Conservation (phyloP, 2,888 invertebrate genomes). For the Nebria salina region DNA sequence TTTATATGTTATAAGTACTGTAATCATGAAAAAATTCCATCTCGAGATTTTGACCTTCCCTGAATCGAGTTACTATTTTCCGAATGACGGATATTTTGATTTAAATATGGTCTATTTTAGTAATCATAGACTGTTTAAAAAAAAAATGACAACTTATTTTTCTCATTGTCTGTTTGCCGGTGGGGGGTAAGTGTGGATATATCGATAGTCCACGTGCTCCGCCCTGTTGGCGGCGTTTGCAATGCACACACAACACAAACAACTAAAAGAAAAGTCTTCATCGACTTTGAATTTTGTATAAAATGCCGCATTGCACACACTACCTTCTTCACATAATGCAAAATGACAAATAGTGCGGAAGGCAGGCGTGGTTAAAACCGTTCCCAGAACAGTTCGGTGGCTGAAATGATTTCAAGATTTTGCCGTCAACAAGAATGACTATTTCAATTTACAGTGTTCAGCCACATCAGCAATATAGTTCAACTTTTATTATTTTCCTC, state of each 20-base stretch:
- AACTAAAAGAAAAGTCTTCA: constrained; percentile 1
- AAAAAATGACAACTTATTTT: neutral
- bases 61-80: no score
- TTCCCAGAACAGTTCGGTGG: neutral
- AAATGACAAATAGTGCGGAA: neutral
- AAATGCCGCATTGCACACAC: neutral
- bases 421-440: neutral
- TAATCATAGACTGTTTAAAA: neutral
- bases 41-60: no score
- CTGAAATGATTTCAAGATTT: neutral
- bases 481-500: no score
- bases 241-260: neutral
- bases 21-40: no score
- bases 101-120: neutral
- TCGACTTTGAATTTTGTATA: neutral
- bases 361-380: neutral
- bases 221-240: neutral
- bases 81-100: no score
- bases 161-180: neutral
- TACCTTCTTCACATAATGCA: neutral
- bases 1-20: no score
- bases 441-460: neutral
- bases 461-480: no score
- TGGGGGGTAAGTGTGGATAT: neutral
- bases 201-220: neutral